phyloP scores from a whole-genome alignment of 1,140 invertebrate species.

The Tetragonula clypearis region DNA sequence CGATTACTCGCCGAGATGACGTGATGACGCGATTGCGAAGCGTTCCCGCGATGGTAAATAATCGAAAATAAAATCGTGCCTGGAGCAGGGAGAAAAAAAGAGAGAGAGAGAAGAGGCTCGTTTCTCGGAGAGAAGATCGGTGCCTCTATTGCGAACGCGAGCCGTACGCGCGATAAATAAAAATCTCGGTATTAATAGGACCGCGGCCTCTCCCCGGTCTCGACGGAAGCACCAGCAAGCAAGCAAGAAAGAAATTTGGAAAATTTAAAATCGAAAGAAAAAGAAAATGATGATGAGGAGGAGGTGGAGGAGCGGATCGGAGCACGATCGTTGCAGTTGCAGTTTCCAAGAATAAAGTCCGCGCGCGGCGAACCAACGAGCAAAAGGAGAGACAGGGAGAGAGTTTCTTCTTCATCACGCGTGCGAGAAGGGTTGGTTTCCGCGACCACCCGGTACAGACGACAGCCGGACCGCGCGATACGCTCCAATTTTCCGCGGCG shows the following conservation, averaged over 20 bases:
- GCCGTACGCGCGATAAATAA: background rate
- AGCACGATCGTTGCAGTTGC: background rate
- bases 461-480: conserved; percentile 39
- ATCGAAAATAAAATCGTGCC: too few relatives aligned
- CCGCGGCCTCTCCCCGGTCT: background rate
- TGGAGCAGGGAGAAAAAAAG: too few relatives aligned
- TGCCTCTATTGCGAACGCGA: background rate
- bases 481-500: conserved; percentile 66
- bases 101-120: too few relatives aligned
- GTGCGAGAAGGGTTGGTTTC: conserved; percentile 39
- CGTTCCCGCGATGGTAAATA: too few relatives aligned
- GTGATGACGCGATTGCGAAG: too few relatives aligned
- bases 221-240: background rate
- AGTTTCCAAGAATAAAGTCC: conserved; percentile 44
- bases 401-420: background rate
- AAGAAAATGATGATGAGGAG: background rate
- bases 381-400: background rate
- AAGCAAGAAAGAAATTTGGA: background rate
- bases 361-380: background rate
- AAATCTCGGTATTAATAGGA: conserved; percentile 24
- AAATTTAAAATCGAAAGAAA: background rate
- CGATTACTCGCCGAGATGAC: conserved; percentile 6
- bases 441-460: conserved; percentile 56
- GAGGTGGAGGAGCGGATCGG: background rate
- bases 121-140: too few relatives aligned